Evolutionary conservation across 2,797 vertebrate species (phyloP).

Genomic region (Malurus leucopterus): DNA sequence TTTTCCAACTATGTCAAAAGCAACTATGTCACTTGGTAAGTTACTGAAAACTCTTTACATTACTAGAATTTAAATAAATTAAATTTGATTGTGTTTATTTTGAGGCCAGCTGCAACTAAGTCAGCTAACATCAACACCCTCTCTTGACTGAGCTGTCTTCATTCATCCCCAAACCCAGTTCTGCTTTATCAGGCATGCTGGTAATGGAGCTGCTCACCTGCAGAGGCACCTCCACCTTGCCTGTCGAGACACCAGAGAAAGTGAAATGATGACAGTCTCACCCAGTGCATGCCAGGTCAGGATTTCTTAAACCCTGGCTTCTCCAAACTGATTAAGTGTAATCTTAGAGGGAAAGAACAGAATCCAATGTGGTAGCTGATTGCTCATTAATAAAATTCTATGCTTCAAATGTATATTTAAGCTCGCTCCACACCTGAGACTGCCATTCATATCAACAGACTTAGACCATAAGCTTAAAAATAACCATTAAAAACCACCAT

Average conservation of each 20-base stretch:
- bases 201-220: background rate
- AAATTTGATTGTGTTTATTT: background rate
- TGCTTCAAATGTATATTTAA: background rate
- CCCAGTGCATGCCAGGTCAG: background rate
- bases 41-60: background rate
- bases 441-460: background rate
- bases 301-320: background rate
- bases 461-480: background rate
- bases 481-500: background rate
- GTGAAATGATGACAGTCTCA: background rate
- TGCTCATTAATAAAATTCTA: background rate
- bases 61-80: background rate
- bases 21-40: background rate
- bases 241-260: background rate
- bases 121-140: background rate
- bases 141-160: background rate
- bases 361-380: background rate
- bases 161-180: background rate
- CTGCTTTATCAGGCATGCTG: background rate
- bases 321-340: background rate
- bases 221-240: background rate
- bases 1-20: background rate
- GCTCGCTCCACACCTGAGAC: background rate
- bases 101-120: background rate
- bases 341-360: background rate